A percentile compares a stretch with the other conserved stretches of the same genome.
Evolutionary conservation across 2,113 vertebrate genomes (phyloP).

Genomic region (Nothocercus julius): DNA sequence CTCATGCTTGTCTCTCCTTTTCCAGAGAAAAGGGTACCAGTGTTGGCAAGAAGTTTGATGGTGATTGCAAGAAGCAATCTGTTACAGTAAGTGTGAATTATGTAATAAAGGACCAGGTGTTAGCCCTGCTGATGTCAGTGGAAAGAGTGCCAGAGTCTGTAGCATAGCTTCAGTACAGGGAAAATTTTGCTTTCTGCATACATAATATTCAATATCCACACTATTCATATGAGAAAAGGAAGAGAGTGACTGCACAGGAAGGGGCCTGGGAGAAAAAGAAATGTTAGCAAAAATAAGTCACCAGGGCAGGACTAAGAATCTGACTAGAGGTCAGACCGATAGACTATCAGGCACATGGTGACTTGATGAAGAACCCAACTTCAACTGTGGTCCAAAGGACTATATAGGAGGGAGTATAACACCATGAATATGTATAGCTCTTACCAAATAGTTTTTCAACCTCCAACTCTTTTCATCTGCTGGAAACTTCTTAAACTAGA

Average conservation of each 20-base stretch:
- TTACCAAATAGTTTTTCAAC: not conserved
- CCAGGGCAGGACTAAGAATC: not conserved
- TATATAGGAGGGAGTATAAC: not conserved
- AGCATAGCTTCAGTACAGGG: not conserved
- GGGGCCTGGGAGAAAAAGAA: not conserved
- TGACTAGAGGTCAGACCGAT: not conserved
- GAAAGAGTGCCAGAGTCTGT: not conserved
- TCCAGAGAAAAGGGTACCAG: slow-evolving; percentile 27
- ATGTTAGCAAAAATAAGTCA: not conserved
- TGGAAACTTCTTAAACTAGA: not conserved
- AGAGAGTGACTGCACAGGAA: not conserved
- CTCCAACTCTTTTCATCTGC: not conserved
- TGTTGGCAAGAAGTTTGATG: not conserved
- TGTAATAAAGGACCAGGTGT: not conserved
- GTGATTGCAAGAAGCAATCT: slow-evolving; percentile 41
- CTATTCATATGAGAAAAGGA: not conserved
- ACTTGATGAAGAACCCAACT: not conserved
- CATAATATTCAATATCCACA: rapidly evolving
- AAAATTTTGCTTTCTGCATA: not conserved
- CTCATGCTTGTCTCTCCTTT: not conserved
- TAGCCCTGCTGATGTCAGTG: not conserved
- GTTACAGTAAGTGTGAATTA: slow-evolving; percentile 6
- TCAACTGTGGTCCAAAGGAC: not conserved
- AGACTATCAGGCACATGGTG: not conserved
- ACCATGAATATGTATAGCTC: not conserved